These are phyloP conservation scores for Ptyas mucosa DNA, from an alignment of 2,113 vertebrate genomes.

Conservation along the genomic window DNA sequence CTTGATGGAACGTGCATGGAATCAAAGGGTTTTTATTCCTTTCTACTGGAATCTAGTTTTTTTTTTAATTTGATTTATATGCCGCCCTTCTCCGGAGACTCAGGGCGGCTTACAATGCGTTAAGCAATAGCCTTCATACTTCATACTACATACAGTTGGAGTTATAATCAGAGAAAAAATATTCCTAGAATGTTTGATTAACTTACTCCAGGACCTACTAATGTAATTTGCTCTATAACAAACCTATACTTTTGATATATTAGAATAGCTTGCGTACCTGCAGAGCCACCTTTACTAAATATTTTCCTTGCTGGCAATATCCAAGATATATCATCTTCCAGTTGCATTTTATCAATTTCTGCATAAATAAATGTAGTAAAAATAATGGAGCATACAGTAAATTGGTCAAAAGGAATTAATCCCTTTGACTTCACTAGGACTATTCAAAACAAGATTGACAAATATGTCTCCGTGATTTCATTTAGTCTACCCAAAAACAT, in stretches of 20 bases:
- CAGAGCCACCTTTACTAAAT: neutral
- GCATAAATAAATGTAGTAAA: neutral
- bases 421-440: neutral
- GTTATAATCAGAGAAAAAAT: neutral
- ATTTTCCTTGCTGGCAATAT: neutral
- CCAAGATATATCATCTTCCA: neutral
- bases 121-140: too few species aligned
- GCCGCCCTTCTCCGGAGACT: too few species aligned
- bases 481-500: neutral
- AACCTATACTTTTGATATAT: neutral
- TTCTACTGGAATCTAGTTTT: neutral
- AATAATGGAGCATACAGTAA: neutral
- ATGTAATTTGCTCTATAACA: neutral
- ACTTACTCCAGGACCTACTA: neutral
- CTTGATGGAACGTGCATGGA: neutral
- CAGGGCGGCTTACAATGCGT: too few species aligned
- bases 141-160: too few species aligned
- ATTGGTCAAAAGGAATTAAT: neutral
- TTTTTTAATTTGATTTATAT: too few species aligned
- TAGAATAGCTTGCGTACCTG: neutral
- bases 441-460: neutral
- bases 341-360: neutral
- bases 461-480: neutral
- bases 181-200: neutral
- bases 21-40: neutral